phyloP scores from a whole-genome alignment of 1,140 invertebrate genomes.

The Anoplophora glabripennis region DNA sequence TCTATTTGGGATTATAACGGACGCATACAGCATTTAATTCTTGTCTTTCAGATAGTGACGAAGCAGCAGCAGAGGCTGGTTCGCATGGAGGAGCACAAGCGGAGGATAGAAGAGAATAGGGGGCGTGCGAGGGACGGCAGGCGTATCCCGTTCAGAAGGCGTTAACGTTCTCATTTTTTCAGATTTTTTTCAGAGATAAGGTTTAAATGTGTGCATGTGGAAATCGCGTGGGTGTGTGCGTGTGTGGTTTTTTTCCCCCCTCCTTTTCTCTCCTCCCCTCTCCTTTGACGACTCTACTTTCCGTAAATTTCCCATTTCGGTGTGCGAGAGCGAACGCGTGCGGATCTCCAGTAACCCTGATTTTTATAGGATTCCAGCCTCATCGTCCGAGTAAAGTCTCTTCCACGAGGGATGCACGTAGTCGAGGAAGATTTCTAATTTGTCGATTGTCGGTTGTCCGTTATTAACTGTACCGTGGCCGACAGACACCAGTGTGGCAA shows the following conservation, averaged over 20 bases:
- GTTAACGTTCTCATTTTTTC: conserved; percentile 18
- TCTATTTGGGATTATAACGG: too few relatives aligned
- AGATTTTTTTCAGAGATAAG: conserved; percentile 14
- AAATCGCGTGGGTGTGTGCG: conserved; percentile 3
- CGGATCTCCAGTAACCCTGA: conserved; percentile 13
- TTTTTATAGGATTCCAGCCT: conserved; percentile 16
- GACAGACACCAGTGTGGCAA: too few relatives aligned
- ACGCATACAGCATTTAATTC: conserved; percentile 4
- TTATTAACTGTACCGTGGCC: too few relatives aligned
- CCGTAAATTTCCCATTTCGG: background rate
- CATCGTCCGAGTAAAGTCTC: too few relatives aligned
- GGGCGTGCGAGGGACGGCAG: conserved; percentile 32
- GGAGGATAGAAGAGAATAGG: conserved; percentile 67
- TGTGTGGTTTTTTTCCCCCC: conserved; percentile 3
- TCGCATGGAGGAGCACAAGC: conserved; percentile 81
- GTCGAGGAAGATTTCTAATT: too few relatives aligned
- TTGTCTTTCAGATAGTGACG: conserved; percentile 68
- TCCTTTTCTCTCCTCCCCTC: background rate
- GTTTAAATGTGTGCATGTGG: conserved; percentile 5
- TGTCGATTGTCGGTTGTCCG: too few relatives aligned
- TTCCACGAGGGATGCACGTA: too few relatives aligned
- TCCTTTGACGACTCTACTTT: background rate
- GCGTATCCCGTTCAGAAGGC: conserved; percentile 19
- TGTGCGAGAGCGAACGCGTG: background rate
- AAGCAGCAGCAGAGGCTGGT: conserved; percentile 83